These are phyloP conservation scores for Dione vanillae DNA, from an alignment of 2,888 invertebrate genomes.

Conservation along the genomic window DNA sequence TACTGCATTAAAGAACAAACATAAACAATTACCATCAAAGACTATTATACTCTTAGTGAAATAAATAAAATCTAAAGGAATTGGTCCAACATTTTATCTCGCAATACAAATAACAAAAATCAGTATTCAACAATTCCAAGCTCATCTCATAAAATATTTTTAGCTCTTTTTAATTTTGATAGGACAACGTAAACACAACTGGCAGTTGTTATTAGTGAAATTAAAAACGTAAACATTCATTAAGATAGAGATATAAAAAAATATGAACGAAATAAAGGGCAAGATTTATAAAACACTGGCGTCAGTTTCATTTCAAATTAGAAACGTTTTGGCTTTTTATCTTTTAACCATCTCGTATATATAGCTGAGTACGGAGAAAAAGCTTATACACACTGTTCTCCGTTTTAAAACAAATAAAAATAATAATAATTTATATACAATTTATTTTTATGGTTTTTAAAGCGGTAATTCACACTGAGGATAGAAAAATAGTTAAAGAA, in stretches of 20 bases:
- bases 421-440: too few relatives aligned
- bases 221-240: constrained; percentile 11
- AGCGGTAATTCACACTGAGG: too few relatives aligned
- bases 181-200: neutral
- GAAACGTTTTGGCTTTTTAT: too few relatives aligned
- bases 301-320: neutral
- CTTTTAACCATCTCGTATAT: too few relatives aligned
- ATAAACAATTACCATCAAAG: neutral
- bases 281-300: neutral
- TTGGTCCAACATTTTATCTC: neutral
- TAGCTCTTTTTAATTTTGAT: constrained; percentile 5
- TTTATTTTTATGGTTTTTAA: too few relatives aligned
- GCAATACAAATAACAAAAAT: constrained; percentile 9
- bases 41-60: neutral
- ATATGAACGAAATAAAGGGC: constrained; percentile 1
- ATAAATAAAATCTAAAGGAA: neutral
- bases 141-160: neutral
- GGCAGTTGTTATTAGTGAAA: constrained; percentile 17
- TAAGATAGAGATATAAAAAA: constrained; percentile 9
- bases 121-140: neutral
- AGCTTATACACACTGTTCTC: too few relatives aligned
- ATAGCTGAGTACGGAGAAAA: too few relatives aligned
- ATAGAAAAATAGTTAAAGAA: too few relatives aligned
- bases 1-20: too few relatives aligned
- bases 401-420: too few relatives aligned